Evolutionary conservation across 2,797 vertebrate genomes (phyloP).

Genomic region (Cacajao melanocephalus): DNA sequence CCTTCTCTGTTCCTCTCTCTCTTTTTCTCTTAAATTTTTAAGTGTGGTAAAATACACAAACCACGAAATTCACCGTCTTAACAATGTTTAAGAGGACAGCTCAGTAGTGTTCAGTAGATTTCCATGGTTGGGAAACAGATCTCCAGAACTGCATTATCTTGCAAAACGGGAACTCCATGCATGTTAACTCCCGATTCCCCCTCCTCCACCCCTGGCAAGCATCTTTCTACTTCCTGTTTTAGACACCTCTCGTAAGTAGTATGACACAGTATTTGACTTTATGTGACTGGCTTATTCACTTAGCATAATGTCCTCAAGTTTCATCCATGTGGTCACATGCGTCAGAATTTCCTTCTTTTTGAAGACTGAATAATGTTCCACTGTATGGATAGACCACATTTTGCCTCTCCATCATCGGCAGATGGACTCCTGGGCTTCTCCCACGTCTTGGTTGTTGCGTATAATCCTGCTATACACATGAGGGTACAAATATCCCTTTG

Average conservation of each 20-base stretch:
- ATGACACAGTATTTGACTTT: rapidly evolving
- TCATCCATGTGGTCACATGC: rapidly evolving
- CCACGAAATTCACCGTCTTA: not conserved
- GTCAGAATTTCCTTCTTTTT: not conserved
- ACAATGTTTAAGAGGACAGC: not conserved
- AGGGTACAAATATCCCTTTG: rapidly evolving
- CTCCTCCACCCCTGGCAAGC: rapidly evolving
- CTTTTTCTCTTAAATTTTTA: not conserved
- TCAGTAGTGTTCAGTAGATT: not conserved
- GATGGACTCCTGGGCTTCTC: too few relatives aligned
- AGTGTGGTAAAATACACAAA: not conserved
- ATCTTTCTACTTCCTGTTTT: not conserved
- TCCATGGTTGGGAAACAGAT: too few relatives aligned
- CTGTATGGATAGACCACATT: rapidly evolving
- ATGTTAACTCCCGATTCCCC: rapidly evolving
- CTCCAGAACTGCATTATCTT: not conserved
- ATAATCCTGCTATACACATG: rapidly evolving
- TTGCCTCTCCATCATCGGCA: rapidly evolving
- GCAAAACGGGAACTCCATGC: not conserved
- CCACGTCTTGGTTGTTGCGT: too few relatives aligned
- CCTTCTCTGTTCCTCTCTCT: not conserved
- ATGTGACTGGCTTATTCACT: not conserved
- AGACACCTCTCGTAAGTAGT: rapidly evolving
- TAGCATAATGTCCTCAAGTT: not conserved
- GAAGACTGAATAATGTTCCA: not conserved